Percentiles rank a stretch among this genome's conserved stretches.
Evolutionary conservation across 2,888 invertebrate species (phyloP).

Genomic region (Tridacna gigas): DNA sequence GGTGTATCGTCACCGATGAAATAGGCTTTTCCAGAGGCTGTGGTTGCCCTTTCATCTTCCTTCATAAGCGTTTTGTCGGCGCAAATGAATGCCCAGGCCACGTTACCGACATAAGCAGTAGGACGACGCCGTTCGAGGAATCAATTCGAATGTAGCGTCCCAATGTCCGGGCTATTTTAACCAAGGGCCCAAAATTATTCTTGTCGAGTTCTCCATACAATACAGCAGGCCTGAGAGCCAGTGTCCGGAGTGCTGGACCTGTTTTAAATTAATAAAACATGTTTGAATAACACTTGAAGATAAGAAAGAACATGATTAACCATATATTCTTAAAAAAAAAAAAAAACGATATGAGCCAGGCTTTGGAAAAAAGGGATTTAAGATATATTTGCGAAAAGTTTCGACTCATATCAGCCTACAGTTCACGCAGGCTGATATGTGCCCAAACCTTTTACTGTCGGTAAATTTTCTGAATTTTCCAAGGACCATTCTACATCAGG

Average conservation of each 20-base stretch:
- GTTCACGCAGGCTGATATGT: no score
- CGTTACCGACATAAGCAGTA: constrained; percentile 86
- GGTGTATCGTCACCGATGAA: constrained; percentile 88
- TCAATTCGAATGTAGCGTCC: constrained; percentile 86
- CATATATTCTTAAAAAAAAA: no score
- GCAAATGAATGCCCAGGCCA: constrained; percentile 88
- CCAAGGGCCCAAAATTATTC: constrained; percentile 86
- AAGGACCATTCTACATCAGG: no score
- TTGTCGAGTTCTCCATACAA: constrained; percentile 89
- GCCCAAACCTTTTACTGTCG: no score
- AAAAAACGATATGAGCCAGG: no score
- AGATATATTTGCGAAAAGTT: no score
- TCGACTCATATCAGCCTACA: no score
- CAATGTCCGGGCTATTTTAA: constrained; percentile 85
- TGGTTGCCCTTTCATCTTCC: constrained; percentile 79
- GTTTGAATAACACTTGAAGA: no score
- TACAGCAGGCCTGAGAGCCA: constrained; percentile 87
- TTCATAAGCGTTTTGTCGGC: constrained; percentile 87
- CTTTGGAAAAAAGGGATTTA: no score
- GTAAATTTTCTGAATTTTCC: no score
- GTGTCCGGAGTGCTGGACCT: constrained; percentile 85
- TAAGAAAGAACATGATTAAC: no score
- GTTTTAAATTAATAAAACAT: background rate
- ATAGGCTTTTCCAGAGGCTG: constrained; percentile 86
- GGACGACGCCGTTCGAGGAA: constrained; percentile 86